These are phyloP conservation scores for Drosophila sturtevanti DNA, from an alignment of 1,140 invertebrate species.

Conservation along the genomic window DNA sequence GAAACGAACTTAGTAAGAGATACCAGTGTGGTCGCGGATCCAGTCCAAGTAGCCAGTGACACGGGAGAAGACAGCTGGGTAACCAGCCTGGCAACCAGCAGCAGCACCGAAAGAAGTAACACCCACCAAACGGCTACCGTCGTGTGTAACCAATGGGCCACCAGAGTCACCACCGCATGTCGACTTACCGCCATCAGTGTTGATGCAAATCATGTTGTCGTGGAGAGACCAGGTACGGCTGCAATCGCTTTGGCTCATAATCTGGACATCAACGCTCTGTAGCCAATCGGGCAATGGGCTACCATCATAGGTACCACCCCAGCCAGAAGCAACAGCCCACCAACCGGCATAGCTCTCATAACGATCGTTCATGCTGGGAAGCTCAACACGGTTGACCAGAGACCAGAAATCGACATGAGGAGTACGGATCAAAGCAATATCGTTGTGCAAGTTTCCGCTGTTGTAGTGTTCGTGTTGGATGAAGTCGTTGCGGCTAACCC, in stretches of 20 bases:
- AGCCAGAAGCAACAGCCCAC: slow-evolving; percentile 60
- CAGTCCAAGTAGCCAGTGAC: slow-evolving; percentile 84
- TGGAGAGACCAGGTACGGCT: slow-evolving; percentile 26
- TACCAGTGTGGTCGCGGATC: slow-evolving; percentile 80
- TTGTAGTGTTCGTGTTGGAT: slow-evolving; percentile 53
- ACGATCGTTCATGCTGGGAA: slow-evolving; percentile 52
- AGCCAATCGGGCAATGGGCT: slow-evolving; percentile 52
- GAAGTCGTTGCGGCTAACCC: slow-evolving; percentile 43
- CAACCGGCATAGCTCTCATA: slow-evolving; percentile 39
- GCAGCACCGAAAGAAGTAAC: slow-evolving; percentile 44
- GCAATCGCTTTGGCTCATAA: slow-evolving; percentile 40
- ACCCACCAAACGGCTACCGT: slow-evolving; percentile 43
- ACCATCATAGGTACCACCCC: slow-evolving; percentile 57
- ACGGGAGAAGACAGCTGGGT: slow-evolving; percentile 84
- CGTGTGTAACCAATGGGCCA: slow-evolving; percentile 82
- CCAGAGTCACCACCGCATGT: slow-evolving; percentile 84
- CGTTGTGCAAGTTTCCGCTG: slow-evolving; percentile 48
- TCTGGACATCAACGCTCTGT: slow-evolving; percentile 50
- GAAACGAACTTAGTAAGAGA: slow-evolving; percentile 32
- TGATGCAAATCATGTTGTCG: slow-evolving; percentile 62
- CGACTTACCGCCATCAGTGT: slow-evolving; percentile 57
- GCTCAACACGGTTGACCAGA: slow-evolving; percentile 53
- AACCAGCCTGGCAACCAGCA: slow-evolving; percentile 71
- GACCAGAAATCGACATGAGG: slow-evolving; percentile 57
- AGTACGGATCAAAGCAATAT: slow-evolving; percentile 56